Percentiles rank a stretch among this genome's conserved stretches.
Evolutionary conservation across 2,113 vertebrate genomes (phyloP).

Genomic region (Actinemys pallida): DNA sequence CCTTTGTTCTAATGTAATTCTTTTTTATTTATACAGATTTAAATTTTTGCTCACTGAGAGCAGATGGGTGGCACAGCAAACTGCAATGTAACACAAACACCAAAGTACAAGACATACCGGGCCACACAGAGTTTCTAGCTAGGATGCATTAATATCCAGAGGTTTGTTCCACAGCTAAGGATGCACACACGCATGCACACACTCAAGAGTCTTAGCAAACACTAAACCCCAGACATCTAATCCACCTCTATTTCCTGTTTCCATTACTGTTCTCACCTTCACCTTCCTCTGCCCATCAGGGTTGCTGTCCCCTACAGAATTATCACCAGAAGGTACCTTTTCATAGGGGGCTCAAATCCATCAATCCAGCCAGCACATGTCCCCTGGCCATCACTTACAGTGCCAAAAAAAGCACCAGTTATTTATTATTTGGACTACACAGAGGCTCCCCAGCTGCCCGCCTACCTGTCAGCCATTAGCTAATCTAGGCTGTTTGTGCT

Average conservation of each 20-base stretch:
- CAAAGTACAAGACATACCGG: fast-evolving
- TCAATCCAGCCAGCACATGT: neutral
- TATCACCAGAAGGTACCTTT: neutral
- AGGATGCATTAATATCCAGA: neutral
- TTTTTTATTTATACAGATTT: too few relatives aligned
- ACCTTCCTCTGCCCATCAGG: constrained; percentile 30
- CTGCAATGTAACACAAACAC: neutral
- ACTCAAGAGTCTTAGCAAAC: constrained; percentile 23
- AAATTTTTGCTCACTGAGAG: neutral
- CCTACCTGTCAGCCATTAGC: neutral
- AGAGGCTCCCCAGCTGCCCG: neutral
- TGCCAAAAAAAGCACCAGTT: neutral
- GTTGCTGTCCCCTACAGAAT: constrained; percentile 10
- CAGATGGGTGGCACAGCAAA: neutral
- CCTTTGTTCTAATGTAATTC: neutral
- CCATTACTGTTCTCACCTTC: constrained; percentile 57
- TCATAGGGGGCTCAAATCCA: neutral
- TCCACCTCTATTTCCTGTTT: constrained; percentile 14
- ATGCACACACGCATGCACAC: neutral
- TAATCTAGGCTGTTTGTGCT: neutral
- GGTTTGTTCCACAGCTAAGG: constrained; percentile 36
- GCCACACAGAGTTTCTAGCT: neutral
- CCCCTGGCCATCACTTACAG: neutral
- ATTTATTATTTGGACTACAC: neutral
- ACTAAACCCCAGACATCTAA: constrained; percentile 40